Percentiles rank a stretch among this genome's conserved stretches.
These are phyloP conservation scores for Gymnoscopelus microlampas DNA, from an alignment of 2,797 vertebrate genomes.

Conservation along the genomic window DNA sequence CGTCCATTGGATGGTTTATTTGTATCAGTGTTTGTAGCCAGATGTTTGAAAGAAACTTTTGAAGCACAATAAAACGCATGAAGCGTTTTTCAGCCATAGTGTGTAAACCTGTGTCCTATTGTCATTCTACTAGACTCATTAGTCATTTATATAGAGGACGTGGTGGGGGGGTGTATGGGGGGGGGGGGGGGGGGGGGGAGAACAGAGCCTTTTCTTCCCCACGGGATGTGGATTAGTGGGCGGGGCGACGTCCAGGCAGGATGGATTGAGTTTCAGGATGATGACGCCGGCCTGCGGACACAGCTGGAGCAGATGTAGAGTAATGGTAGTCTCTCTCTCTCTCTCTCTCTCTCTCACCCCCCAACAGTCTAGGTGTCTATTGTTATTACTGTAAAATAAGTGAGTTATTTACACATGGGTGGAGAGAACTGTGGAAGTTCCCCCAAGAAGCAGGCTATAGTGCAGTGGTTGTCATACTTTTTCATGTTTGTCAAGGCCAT, in stretches of 20 bases:
- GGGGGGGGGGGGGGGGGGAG: constrained; percentile 60
- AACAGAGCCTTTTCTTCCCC: constrained; percentile 38
- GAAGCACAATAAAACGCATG: neutral
- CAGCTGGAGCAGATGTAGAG: constrained; percentile 64
- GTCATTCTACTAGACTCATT: neutral
- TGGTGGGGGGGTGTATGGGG: constrained; percentile 14
- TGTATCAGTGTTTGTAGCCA: too few species aligned
- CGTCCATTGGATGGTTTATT: too few species aligned
- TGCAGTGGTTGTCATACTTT: too few species aligned
- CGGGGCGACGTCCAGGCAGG: constrained; percentile 55
- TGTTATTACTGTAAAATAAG: too few species aligned
- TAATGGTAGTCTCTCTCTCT: neutral
- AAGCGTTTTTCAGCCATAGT: neutral
- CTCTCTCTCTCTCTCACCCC: too few species aligned
- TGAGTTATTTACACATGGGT: too few species aligned
- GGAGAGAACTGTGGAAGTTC: too few species aligned
- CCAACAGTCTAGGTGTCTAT: too few species aligned
- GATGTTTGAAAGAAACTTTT: neutral
- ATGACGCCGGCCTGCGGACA: constrained; percentile 67
- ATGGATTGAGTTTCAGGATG: constrained; percentile 74
- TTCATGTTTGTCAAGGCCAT: too few species aligned
- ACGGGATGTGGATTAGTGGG: constrained; percentile 68
- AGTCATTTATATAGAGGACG: neutral
- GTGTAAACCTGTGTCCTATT: neutral
- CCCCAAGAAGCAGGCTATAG: too few species aligned